Evolutionary conservation across 1,140 invertebrate genomes (phyloP).

Genomic region (Diplogasteroides magnus): DNA sequence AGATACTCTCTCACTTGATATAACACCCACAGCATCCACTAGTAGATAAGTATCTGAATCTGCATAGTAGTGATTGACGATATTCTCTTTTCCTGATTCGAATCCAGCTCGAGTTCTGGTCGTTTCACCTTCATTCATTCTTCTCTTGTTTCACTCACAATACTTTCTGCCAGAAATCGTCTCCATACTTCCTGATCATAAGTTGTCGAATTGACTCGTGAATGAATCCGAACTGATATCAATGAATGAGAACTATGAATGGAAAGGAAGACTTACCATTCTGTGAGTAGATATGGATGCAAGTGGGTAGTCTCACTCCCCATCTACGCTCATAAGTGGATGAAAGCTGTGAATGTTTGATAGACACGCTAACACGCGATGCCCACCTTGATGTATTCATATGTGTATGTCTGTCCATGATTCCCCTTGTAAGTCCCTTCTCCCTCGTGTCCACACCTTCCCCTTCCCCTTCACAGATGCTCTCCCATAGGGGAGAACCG

Average conservation of each 20-base stretch:
- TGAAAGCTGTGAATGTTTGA: too few relatives aligned
- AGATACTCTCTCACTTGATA: slow-evolving; percentile 20
- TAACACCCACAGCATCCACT: slow-evolving; percentile 30
- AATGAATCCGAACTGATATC: slow-evolving; percentile 34
- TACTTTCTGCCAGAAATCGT: slow-evolving; percentile 30
- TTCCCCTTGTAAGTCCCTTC: too few relatives aligned
- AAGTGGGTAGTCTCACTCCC: too few relatives aligned
- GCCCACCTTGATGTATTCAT: too few relatives aligned
- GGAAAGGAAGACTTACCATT: too few relatives aligned
- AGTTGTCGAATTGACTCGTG: slow-evolving; percentile 34
- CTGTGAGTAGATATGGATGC: too few relatives aligned
- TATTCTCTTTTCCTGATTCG: slow-evolving; percentile 37
- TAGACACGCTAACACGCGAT: too few relatives aligned
- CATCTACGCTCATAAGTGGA: too few relatives aligned
- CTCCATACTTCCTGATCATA: slow-evolving; percentile 30
- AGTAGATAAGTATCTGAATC: slow-evolving; percentile 33
- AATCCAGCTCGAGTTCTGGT: slow-evolving; percentile 31
- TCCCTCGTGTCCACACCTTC: too few relatives aligned
- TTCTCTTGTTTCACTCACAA: slow-evolving; percentile 16
- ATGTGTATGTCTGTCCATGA: too few relatives aligned
- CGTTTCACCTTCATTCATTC: background rate
- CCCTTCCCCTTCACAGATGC: background rate
- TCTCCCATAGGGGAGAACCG: background rate
- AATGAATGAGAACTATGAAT: too few relatives aligned
- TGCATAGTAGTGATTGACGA: slow-evolving; percentile 36